These are phyloP conservation scores for Amphiprion percula DNA, from an alignment of 2,113 vertebrate genomes.

Conservation along the genomic window DNA sequence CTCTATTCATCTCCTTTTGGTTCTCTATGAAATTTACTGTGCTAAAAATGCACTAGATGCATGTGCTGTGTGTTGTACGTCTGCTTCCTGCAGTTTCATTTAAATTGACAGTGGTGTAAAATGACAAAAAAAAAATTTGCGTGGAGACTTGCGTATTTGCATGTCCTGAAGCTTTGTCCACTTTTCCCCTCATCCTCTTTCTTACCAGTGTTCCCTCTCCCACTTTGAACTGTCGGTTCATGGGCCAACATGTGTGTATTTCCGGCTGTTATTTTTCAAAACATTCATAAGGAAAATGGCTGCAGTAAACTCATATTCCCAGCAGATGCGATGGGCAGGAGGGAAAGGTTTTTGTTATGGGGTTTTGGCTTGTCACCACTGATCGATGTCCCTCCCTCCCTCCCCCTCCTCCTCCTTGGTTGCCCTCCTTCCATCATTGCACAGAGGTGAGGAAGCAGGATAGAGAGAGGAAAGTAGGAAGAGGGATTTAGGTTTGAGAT, in stretches of 20 bases:
- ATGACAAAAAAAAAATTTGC: not conserved
- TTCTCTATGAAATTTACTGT: slow-evolving; percentile 14
- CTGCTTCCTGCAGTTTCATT: slow-evolving; percentile 13
- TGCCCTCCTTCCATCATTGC: slow-evolving; percentile 27
- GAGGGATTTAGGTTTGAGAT: slow-evolving; percentile 71
- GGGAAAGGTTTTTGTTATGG: slow-evolving; percentile 15
- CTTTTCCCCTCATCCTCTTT: slow-evolving; percentile 6
- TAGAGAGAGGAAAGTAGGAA: slow-evolving; percentile 48
- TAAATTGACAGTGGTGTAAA: slow-evolving; percentile 2
- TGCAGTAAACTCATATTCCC: slow-evolving; percentile 44
- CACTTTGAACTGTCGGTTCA: not conserved
- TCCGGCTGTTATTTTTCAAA: slow-evolving; percentile 6
- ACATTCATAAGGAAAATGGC: slow-evolving; percentile 9
- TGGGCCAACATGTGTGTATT: slow-evolving; percentile 5
- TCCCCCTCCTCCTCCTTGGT: slow-evolving; percentile 8
- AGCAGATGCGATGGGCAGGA: slow-evolving; percentile 11
- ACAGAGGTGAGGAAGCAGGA: slow-evolving; percentile 54
- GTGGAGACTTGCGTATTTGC: not conserved
- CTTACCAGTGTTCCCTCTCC: not conserved
- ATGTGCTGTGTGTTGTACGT: slow-evolving; percentile 32
- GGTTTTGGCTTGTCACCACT: slow-evolving; percentile 45
- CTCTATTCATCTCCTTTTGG: slow-evolving; percentile 21
- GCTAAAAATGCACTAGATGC: slow-evolving; percentile 12
- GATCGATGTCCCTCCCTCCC: slow-evolving; percentile 44
- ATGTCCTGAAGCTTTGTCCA: slow-evolving; percentile 3